Evolutionary conservation across 1,140 invertebrate species (phyloP).

Genomic region (Portunus trituberculatus): DNA sequence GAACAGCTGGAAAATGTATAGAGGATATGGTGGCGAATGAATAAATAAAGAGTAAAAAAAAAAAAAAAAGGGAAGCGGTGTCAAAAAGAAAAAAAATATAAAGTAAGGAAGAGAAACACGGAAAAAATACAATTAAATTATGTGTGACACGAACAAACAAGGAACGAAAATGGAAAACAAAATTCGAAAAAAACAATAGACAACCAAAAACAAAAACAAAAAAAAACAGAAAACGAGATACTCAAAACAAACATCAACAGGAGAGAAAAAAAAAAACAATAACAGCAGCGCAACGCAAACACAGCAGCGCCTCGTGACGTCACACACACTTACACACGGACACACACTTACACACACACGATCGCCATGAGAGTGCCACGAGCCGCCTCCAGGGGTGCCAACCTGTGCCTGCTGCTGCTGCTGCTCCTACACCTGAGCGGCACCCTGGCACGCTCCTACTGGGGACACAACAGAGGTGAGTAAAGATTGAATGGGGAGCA

Average conservation of each 20-base stretch:
- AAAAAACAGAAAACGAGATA: neutral
- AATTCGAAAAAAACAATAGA: neutral
- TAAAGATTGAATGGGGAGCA: neutral
- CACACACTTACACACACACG: neutral
- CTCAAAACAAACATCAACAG: neutral
- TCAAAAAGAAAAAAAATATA: neutral
- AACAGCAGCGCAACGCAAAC: neutral
- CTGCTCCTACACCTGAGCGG: slow-evolving; percentile 44
- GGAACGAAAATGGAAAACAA: neutral
- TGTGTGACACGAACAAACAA: neutral
- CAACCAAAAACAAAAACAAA: neutral
- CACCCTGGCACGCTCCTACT: slow-evolving; percentile 44
- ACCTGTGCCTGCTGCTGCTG: slow-evolving; percentile 34
- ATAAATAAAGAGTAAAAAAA: neutral
- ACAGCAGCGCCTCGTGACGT: too few species aligned
- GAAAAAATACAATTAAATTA: neutral
- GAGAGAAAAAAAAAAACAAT: neutral
- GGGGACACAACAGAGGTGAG: slow-evolving; percentile 49
- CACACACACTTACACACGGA: neutral
- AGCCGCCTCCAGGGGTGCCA: neutral
- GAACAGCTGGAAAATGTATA: neutral
- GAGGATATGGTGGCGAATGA: neutral
- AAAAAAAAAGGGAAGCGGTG: neutral
- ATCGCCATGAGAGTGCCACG: neutral
- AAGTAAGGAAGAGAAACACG: neutral